Evolutionary conservation across 2,888 invertebrate species (phyloP).

Genomic region (Hypena proboscidalis): DNA sequence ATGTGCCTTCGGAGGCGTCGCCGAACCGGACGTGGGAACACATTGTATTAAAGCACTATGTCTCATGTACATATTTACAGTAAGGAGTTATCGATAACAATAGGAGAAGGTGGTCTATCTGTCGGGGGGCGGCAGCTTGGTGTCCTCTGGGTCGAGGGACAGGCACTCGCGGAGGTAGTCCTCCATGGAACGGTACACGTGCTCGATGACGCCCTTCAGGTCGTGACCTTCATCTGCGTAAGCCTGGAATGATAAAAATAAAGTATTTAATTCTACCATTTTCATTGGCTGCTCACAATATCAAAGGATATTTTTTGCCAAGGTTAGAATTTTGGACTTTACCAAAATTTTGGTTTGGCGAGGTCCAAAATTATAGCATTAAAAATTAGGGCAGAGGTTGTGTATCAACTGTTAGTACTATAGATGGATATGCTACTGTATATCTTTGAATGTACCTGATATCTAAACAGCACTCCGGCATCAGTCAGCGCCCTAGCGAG

Average conservation of each 20-base stretch:
- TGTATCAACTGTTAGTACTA: too few relatives aligned
- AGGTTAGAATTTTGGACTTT: too few relatives aligned
- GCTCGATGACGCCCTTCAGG: slow-evolving; percentile 93
- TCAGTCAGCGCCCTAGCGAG: slow-evolving; percentile 95
- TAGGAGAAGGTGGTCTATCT: slow-evolving; percentile 66
- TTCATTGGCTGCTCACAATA: background rate
- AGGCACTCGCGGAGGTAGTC: slow-evolving; percentile 96
- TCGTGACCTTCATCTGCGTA: slow-evolving; percentile 97
- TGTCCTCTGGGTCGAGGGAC: slow-evolving; percentile 92
- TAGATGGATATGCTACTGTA: too few relatives aligned
- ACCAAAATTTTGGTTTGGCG: too few relatives aligned
- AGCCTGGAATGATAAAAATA: slow-evolving; percentile 86
- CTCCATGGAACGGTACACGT: slow-evolving; percentile 97
- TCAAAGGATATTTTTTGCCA: too few relatives aligned
- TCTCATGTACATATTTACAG: slow-evolving; percentile 82
- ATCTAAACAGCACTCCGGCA: slow-evolving; percentile 94
- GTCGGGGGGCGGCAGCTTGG: slow-evolving; percentile 86
- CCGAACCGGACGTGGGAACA: slow-evolving; percentile 71
- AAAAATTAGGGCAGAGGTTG: too few relatives aligned
- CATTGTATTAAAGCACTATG: slow-evolving; percentile 81
- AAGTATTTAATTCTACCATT: background rate
- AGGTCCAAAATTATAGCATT: too few relatives aligned
- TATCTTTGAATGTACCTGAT: slow-evolving; percentile 94
- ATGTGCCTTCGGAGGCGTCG: slow-evolving; percentile 47
- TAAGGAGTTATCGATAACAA: slow-evolving; percentile 62